Percentiles rank a stretch among this genome's conserved stretches.
phyloP scores from a whole-genome alignment of 2,113 vertebrate genomes.

The Orcinus orca region DNA sequence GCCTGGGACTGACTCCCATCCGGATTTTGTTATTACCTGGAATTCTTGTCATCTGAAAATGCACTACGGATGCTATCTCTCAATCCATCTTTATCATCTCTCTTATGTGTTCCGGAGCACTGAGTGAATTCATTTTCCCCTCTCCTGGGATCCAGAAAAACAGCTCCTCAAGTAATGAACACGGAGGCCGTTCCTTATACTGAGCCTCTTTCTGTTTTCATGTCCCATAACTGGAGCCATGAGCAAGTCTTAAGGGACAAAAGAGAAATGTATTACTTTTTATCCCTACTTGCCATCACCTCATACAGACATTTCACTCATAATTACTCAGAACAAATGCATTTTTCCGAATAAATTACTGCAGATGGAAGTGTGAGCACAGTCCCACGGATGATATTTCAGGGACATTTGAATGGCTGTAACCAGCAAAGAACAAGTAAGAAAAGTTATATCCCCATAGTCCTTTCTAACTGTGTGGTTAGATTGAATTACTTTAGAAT shows the following conservation, averaged over 20 bases:
- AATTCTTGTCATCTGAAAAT: not conserved
- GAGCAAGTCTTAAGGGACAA: not conserved
- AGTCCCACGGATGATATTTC: not conserved
- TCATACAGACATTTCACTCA: not conserved
- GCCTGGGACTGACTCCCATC: rapidly evolving
- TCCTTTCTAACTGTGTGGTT: not conserved
- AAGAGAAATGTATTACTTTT: not conserved
- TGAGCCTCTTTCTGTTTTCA: not conserved
- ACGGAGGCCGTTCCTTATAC: not conserved
- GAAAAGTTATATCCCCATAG: not conserved
- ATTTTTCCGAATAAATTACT: conserved; percentile 11
- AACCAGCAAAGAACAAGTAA: not conserved
- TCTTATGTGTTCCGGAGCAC: not conserved
- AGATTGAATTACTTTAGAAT: not conserved
- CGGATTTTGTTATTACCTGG: not conserved
- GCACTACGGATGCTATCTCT: rapidly evolving
- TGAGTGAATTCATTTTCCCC: rapidly evolving
- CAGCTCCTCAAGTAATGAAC: not conserved
- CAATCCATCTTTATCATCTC: not conserved
- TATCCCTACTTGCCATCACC: not conserved
- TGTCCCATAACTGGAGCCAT: not conserved
- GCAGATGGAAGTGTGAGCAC: not conserved
- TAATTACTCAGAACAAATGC: conserved; percentile 32
- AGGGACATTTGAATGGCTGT: not conserved
- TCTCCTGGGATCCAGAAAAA: not conserved